Evolutionary conservation across 2,888 invertebrate genomes (phyloP), one percentile per base, ranked within the genome.

Genomic region (Ametastegia equiseti): DNA sequence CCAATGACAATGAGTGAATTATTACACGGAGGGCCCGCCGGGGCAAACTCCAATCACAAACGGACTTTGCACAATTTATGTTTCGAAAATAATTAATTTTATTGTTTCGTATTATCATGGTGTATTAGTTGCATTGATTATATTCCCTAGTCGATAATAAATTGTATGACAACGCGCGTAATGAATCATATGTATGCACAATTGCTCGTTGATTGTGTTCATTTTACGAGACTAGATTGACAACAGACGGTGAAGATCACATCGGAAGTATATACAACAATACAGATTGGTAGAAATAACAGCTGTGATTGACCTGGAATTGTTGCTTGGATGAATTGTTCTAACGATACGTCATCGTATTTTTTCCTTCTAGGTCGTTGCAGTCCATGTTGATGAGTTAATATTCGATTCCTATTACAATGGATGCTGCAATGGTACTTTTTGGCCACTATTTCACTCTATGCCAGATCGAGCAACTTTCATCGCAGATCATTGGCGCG

Each of bases 381-480:
- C 97, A 0, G 97, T 97, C 15, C 94, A 94, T 86, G 94, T 97
- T 13, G 95, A 97, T 82, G 94, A 96, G 0, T 93, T 93, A 80
- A 93, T 96, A 81, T 97, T 97, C 89, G 96, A 97, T 88, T 95
- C 95, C 82, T 98, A 97, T 91, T 98, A 98, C 93, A 97, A 98
- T 92, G 97, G 97, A 11, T 97, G 97, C 91, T 97, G 97, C 90
- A 97, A 97, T 89, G 97, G 96, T 23, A 97, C 97, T 0, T 97
- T 97, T 91, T 98, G 98, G 98, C 98, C 98, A 0, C 92, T 97
- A 15, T 97, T 97, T 90, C 97, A 97, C 91, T 97, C 97, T 19
- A 97, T 97, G 97, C 97, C 97, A 0, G 97, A 97, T 86, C 93
- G 97, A 80, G 97, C 97, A 4, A 95, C 95, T 15, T 97, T 97